Base-by-base conservation (phyloP, 2,888 invertebrate species). In the Cryptophagus acutangulus region DNA sequence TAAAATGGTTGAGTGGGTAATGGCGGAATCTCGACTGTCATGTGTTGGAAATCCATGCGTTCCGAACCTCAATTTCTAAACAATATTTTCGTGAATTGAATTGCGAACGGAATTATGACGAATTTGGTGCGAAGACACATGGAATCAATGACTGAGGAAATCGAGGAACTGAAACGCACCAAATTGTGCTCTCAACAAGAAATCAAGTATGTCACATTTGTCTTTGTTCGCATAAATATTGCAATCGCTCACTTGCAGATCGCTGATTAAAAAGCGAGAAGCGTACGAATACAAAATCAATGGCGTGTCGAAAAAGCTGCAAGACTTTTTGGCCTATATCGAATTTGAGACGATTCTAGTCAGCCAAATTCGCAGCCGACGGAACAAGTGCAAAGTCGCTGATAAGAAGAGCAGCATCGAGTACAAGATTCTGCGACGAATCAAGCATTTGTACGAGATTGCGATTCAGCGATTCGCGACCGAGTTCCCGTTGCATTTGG, bases 121-220 rank as follows among this genome's bases (percentile, higher is more conserved):
- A 91, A 91, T 71, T 77, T 81, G 68, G 86, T 88, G 1, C 82
- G 86, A 61, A 78, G 80, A 63, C 78, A 81, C 62, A 76, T 85
- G 54, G 89, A 91, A 72, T 79, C 80, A 48, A 81, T 85, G 76
- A 77, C 88, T 57, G 81, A 82, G 46, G 87, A 87, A 65, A 74
- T 91, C 60, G 87, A 89, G 65, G 81, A 85, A 62, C 81, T 91
- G 81, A 76, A 80, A 58, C 74, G 81, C 54, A 78, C 79, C 20
- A 77, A 79, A 57, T 70, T 91, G 36, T 87, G 84, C 59, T 74
- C 77, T 5, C 75, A 77, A 40, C 76, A 77, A 36, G 87, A 89
- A 74, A 76, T 82, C 62, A 78, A 75, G 86, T 86, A 68, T 52
- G 56, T 18, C 5, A 20, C 9, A 20, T 20, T 20, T 8, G 9